Base-by-base conservation (phyloP, 2,113 vertebrate genomes). In the Hystrix cristata region DNA sequence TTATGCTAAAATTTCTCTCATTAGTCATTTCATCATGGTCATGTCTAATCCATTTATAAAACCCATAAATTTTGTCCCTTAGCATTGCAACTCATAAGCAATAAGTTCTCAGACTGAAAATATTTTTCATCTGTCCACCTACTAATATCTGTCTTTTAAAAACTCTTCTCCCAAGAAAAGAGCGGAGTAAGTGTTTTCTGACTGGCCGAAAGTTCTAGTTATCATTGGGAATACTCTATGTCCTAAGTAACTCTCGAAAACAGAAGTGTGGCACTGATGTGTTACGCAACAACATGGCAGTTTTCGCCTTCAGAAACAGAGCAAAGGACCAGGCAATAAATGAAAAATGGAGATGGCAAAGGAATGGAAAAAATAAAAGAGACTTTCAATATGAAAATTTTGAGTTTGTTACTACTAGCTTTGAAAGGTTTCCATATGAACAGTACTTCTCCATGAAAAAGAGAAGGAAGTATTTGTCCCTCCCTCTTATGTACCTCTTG, bases 121-220 rank as follows among this genome's bases (percentile, higher is more conserved):
- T 78, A 46, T 10, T 80, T 34, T 88, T 72, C 6, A 67, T 71
- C 91, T 25, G 43, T 60, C 43, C 91, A 51, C 57, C 94, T 76
- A 91, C 31, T 90, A 65, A 59, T 87, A 62, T 84, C 29, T 69
- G 38, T 81, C 23, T 93, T 94, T 90, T 55, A 92, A 81, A 91
- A 82, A 46, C 48, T 65, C 9, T 74, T 87, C 60, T 46, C 69
- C 46, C 19, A 48, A 93, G 65, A 74, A 95, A 87, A 93, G 15
- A 29, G 9, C 21, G 67, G 34, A 55, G 78, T 67, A 87, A 87
- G 8, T 81, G 38, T 87, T 92, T 92, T 79, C 84, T 71, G 69
- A 65, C 12, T 69, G 59, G 2, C 79, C 92, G 38, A 38, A 94
- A 81, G 78, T 88, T 94, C 57, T 90, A 78, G 89, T 55, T 95